These are phyloP conservation scores for Coecobrya sp. DNA, from an alignment of 2,888 invertebrate genomes.

Conservation along the genomic window DNA sequence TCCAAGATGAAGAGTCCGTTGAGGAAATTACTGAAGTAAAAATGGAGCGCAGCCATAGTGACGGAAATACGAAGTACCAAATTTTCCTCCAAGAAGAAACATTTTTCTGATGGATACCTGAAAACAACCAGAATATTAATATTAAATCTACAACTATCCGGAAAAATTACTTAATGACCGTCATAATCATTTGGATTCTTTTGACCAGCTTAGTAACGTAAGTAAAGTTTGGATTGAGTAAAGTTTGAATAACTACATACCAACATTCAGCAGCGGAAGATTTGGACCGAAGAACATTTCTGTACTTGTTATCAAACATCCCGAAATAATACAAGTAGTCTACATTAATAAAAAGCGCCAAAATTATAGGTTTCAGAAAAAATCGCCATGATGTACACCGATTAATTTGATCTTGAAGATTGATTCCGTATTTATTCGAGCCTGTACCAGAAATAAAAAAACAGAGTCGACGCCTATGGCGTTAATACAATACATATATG, in stretches of 20 bases:
- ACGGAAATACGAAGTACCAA: slow-evolving; percentile 19
- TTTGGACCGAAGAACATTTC: not conserved
- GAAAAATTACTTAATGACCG: too few relatives aligned
- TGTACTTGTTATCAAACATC: slow-evolving; percentile 20
- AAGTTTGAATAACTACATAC: not conserved
- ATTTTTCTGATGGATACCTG: not conserved
- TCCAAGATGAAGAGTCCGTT: not conserved
- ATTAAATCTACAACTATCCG: too few relatives aligned
- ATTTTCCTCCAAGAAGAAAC: not conserved
- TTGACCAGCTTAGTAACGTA: too few relatives aligned
- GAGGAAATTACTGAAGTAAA: not conserved
- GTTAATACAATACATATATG: too few relatives aligned
- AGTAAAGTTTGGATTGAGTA: too few relatives aligned
- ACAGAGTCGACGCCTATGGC: too few relatives aligned
- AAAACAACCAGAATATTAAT: too few relatives aligned
- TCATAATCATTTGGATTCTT: too few relatives aligned
- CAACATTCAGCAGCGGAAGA: not conserved
- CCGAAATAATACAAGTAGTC: slow-evolving; percentile 18
- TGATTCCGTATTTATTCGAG: not conserved
- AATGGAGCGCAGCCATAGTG: not conserved
- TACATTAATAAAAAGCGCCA: not conserved
- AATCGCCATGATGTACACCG: not conserved
- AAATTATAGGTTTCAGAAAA: not conserved
- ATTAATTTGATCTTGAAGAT: slow-evolving; percentile 9
- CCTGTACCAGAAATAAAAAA: not conserved